Base-by-base conservation (phyloP, 2,113 vertebrate genomes). In the Leiothrix lutea region DNA sequence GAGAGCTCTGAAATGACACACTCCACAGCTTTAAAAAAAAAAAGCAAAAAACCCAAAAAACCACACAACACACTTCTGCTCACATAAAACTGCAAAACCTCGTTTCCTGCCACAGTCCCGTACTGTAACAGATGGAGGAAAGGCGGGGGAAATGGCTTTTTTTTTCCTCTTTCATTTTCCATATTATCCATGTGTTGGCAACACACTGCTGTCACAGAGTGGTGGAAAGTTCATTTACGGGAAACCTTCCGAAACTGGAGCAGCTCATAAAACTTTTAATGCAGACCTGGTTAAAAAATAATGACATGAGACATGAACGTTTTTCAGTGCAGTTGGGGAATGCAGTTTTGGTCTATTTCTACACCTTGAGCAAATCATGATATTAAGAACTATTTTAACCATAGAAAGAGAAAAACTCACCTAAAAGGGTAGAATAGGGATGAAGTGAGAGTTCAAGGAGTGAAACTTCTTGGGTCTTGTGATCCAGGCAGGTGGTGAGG, bases 221-320 rank as follows among this genome's bases (percentile, higher is more conserved):
- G 93, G 88, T 96, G 93, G 90, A 96, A 97, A 95, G 95, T 95
- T 97, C 95, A 95, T 97, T 97, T 97, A 97, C 88, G 84, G 96
- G 96, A 97, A 97, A 85, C 94, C 93, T 96, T 94, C 83, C 8
- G 94, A 96, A 97, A 96, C 82, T 82, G 84, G 90, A 97, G 86
- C 78, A 95, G 89, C 80, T 96, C 78, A 95, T 97, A 92, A 96
- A 95, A 97, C 90, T 95, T 95, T 95, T 86, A 96, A 88, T 95
- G 88, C 78, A 95, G 89, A 91, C 67, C 86, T 93, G 92, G 64
- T 96, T 96, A 96, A 97, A 97, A 95, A 95, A 95, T 94, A 93
- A 96, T 82, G 84, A 92, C 58, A 87, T 56, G 50, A 92, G 96
- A 91, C 78, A 57, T 79, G 61, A 93, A 75, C 2, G 1, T 25